phyloP scores from a whole-genome alignment of 2,888 invertebrate genomes.

The Flexamia atlantica region DNA sequence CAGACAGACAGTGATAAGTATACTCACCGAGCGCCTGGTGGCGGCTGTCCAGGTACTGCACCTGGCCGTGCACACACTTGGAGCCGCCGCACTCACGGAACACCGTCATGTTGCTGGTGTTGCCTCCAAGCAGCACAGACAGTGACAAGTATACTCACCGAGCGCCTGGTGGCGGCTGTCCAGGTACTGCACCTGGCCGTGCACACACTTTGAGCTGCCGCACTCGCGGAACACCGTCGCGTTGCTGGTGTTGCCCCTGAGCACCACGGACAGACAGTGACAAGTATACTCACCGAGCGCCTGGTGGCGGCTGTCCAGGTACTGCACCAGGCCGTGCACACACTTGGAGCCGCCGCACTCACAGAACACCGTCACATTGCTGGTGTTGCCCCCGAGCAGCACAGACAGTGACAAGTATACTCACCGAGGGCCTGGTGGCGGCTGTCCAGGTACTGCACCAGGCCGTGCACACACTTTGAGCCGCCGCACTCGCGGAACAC shows the following conservation, averaged over 20 bases:
- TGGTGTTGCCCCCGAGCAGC: conserved; percentile 89
- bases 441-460: conserved; percentile 90
- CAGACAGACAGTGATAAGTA: too few relatives aligned
- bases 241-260: conserved; percentile 91
- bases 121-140: too few relatives aligned
- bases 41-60: conserved; percentile 89
- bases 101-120: too few relatives aligned
- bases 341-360: conserved; percentile 97
- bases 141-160: too few relatives aligned
- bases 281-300: conserved; percentile 88
- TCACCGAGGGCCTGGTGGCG: conserved; percentile 88
- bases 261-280: conserved; percentile 87
- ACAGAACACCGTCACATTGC: conserved; percentile 94
- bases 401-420: too few relatives aligned
- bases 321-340: conserved; percentile 92
- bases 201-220: conserved; percentile 95
- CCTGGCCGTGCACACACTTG: conserved; percentile 94
- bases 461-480: conserved; percentile 93
- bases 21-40: conserved; percentile 89
- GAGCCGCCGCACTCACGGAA: conserved; percentile 97
- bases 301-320: conserved; percentile 88
- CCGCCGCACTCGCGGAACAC: conserved; percentile 97
- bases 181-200: conserved; percentile 90
- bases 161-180: conserved; percentile 91
- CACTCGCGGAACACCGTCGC: conserved; percentile 96